These are phyloP conservation scores for Sinocyclocheilus maitianheensis DNA, from an alignment of 2,113 vertebrate genomes.

Conservation along the genomic window DNA sequence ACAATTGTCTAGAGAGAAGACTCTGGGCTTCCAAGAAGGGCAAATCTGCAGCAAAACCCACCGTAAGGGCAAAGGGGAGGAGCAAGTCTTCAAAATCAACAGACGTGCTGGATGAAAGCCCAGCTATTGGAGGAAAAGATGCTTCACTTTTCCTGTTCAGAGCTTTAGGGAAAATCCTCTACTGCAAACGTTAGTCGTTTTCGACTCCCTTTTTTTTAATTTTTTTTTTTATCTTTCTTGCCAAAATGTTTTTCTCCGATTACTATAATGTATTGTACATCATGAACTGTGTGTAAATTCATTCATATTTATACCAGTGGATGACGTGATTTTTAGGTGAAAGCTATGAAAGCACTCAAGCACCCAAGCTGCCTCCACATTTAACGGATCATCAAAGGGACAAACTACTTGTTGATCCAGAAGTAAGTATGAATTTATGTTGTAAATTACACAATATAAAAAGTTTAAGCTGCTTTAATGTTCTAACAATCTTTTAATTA, in stretches of 20 bases:
- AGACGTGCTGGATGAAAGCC: slow-evolving; percentile 71
- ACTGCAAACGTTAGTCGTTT: slow-evolving; percentile 92
- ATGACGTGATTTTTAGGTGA: slow-evolving; percentile 61
- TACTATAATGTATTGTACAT: too few species aligned
- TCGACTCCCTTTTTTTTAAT: background rate
- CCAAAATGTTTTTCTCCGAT: background rate
- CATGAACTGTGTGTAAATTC: background rate
- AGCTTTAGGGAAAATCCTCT: slow-evolving; percentile 95
- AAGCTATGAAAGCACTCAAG: slow-evolving; percentile 46
- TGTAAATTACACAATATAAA: background rate
- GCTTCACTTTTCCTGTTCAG: slow-evolving; percentile 93
- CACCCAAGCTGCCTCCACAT: slow-evolving; percentile 65
- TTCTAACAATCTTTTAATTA: background rate
- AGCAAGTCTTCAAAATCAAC: slow-evolving; percentile 65
- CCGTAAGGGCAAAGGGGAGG: slow-evolving; percentile 69
- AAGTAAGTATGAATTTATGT: slow-evolving; percentile 62
- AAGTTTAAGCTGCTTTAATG: background rate
- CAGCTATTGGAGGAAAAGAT: slow-evolving; percentile 89
- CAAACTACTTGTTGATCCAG: slow-evolving; percentile 67
- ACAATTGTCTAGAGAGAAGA: slow-evolving; percentile 69
- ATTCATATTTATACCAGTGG: background rate
- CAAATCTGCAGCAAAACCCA: slow-evolving; percentile 59
- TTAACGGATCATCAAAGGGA: slow-evolving; percentile 70
- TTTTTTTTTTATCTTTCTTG: background rate
- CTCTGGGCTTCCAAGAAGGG: slow-evolving; percentile 75